Evolutionary conservation across 2,113 vertebrate species (phyloP).

Genomic region (Otolemur garnettii): DNA sequence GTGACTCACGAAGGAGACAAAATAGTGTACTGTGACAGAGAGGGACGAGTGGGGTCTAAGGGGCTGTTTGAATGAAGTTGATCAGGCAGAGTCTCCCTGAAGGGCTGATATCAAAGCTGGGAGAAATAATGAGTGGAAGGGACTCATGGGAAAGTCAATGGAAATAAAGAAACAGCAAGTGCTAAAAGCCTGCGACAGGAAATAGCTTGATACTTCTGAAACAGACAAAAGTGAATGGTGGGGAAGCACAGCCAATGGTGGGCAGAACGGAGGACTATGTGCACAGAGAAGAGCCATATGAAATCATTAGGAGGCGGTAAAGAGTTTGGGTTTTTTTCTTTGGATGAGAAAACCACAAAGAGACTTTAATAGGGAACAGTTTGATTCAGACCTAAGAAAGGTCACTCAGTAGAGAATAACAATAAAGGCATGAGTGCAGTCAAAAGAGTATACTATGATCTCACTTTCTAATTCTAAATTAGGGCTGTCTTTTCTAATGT

Average conservation of each 20-base stretch:
- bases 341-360: not conserved
- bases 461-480: not conserved
- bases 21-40: not conserved
- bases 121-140: not conserved
- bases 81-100: no score
- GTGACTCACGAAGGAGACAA: not conserved
- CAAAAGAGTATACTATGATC: not conserved
- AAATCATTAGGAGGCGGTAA: not conserved
- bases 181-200: not conserved
- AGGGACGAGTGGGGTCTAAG: not conserved
- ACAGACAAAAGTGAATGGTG: not conserved
- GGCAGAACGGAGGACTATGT: accelerated
- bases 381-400: not conserved
- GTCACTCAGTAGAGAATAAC: not conserved
- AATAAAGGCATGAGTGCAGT: not conserved
- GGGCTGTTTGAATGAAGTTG: not conserved
- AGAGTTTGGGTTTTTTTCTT: not conserved
- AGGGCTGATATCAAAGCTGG: not conserved
- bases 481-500: not conserved
- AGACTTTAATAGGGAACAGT: not conserved
- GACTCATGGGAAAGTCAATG: accelerated
- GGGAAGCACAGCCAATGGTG: not conserved
- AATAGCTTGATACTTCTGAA: not conserved
- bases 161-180: not conserved
- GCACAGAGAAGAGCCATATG: not conserved